Evolutionary conservation across 2,113 vertebrate genomes (phyloP).

Genomic region (Nibea albiflora): DNA sequence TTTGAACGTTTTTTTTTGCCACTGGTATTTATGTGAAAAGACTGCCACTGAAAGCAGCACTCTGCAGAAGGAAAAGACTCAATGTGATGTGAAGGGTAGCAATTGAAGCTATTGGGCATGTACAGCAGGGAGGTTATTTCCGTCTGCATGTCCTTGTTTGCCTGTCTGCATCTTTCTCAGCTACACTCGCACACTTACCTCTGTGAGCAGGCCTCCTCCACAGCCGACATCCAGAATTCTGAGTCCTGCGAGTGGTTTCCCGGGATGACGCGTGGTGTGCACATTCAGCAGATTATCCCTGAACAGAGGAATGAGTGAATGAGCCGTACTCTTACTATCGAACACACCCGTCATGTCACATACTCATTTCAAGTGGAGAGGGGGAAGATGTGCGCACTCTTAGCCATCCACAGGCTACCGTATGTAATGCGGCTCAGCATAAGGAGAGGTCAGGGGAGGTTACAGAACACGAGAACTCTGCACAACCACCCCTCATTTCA

Average conservation of each 20-base stretch:
- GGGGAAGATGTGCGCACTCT: not conserved
- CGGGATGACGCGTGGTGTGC: constrained; percentile 79
- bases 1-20: constrained; percentile 24
- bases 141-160: not conserved
- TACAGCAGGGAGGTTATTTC: not conserved
- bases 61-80: not conserved
- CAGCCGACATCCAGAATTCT: constrained; percentile 95
- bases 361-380: not conserved
- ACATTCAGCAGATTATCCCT: constrained; percentile 93
- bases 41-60: constrained; percentile 25
- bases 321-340: not conserved
- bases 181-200: constrained; percentile 81
- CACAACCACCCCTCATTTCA: not conserved
- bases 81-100: constrained; percentile 42
- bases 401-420: not conserved
- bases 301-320: constrained; percentile 33
- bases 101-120: constrained; percentile 40
- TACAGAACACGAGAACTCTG: not conserved
- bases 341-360: not conserved
- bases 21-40: constrained; percentile 34
- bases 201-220: constrained; percentile 93
- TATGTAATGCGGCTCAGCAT: not conserved
- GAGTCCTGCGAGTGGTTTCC: constrained; percentile 88
- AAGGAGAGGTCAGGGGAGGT: not conserved
- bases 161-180: not conserved